Evolutionary conservation across 2,888 invertebrate species (phyloP), one percentile per base, ranked within the genome.

Genomic region (Melanostoma scalare): DNA sequence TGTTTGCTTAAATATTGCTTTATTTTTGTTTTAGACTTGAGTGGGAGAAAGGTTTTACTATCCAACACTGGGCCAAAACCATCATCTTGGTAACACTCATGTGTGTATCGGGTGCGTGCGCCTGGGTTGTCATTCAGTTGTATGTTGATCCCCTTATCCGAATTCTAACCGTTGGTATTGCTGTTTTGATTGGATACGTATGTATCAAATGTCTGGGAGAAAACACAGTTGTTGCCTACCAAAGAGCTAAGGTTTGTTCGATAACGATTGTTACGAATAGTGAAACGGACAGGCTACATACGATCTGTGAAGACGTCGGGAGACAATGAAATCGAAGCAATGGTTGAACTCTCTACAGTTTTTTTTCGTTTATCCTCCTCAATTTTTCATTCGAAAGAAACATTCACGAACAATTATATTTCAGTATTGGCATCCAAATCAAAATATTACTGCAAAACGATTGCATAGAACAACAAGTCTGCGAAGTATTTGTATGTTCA

Each of bases 191-290:
- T 82, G 95, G 96, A 88, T 97, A 97, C 89, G 94, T 97, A 76
- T 96, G 96, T 87, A 93, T 97, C 89, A 97, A 97, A 90, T 96
- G 96, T 90, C 93, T 97, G 86, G 96, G 97, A 82, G 94, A 96
- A 90, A 97, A 96, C 89, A 96, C 97, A 2, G 95, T 96, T 61
- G 95, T 95, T 72, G 97, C 97, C n/a, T 97, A 97, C 92, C 96
- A 97, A 88, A 94, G 96, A 81, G 97, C 97, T 87, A 96, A 96
- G 92, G 96, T 97, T 8, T 96, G 96, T 44, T 96, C 96, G 1
- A 93, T 97, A 61, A 95, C 95, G 88, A 97, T 98, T 87, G 92
- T 94, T 61, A 91, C 90, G 75, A 89, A 88, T 86, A 87, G 89
- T 44, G 91, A 91, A 82, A 89, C 89, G 88, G 89, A 90, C 81